Base-by-base conservation (phyloP, 2,888 invertebrate genomes). In the Villa cingulata region DNA sequence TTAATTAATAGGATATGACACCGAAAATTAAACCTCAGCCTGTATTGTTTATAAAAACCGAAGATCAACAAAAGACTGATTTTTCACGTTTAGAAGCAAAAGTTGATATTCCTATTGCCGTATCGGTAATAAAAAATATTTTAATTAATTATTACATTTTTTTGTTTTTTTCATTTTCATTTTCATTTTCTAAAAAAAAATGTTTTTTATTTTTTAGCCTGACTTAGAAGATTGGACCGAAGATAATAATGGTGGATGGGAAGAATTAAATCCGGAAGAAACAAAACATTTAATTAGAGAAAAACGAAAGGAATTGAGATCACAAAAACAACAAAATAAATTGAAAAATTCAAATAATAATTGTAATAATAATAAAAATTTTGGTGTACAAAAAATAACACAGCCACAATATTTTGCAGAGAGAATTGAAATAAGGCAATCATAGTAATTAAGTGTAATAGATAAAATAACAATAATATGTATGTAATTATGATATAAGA, bases 21-120 rank as follows among this genome's bases (percentile, higher is more conserved):
- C 80, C 80, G 12, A 71, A 68, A 51, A 79, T 80, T 36, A 77
- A 75, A 16, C 74, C 68, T 46, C 80, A 78, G 58, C 66, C 70
- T 0, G 79, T 77, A 62, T 59, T 78, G 42, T 64, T 76, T 45
- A 62, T 79, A 23, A 66, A 67, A 40, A 44, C 49, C 17, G 48
- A 55, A 46, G 4, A 36, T 36, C n/a, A 36, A 6, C 58, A 57
- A 42, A 56, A 59, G 42, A 58, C 58, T 45, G 68, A 69, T 51
- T 64, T 70, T 27, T 67, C 71, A 5, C 69, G 74, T 50, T 66
- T 75, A 53, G 70, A 72, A 45, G 71, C 74, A 4, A 63, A 64
- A 37, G 62, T 64, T 18, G 68, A 72, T 57, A 66, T 70, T 46
- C 63, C 72, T 10, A 71, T 72, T 37, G 63, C 71, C 15, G 64